Percentiles rank a stretch among this genome's conserved stretches.
Evolutionary conservation across 2,797 vertebrate genomes (phyloP).

Genomic region (Megaceryle alcyon): DNA sequence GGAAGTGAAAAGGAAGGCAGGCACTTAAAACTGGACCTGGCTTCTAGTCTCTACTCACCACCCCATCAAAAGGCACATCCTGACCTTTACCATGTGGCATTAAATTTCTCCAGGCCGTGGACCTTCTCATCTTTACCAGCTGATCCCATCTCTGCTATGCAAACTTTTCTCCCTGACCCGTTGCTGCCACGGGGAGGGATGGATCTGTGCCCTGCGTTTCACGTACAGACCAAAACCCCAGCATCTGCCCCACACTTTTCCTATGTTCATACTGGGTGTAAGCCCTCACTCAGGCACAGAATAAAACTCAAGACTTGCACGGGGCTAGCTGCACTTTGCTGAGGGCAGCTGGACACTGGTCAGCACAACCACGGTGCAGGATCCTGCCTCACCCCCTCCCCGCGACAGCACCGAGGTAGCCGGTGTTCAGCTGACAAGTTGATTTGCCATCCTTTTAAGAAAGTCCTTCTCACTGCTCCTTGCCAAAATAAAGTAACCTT

Average conservation of each 20-base stretch:
- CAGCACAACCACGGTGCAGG: background rate
- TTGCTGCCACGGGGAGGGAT: background rate
- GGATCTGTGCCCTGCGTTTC: background rate
- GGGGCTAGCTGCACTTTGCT: background rate
- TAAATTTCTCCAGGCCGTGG: background rate
- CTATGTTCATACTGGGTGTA: rapidly evolving
- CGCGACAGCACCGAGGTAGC: rapidly evolving
- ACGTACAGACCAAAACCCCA: rapidly evolving
- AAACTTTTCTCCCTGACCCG: background rate
- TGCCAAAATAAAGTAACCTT: constrained; percentile 21
- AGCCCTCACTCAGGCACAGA: background rate
- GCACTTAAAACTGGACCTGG: background rate
- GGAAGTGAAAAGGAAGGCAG: background rate
- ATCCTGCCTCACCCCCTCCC: background rate
- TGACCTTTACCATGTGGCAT: background rate
- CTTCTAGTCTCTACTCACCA: background rate
- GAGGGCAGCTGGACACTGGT: background rate
- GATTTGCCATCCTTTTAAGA: background rate
- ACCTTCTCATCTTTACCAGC: background rate
- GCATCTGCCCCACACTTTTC: background rate
- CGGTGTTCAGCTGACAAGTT: background rate
- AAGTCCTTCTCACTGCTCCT: background rate
- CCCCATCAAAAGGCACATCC: background rate
- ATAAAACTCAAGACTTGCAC: background rate
- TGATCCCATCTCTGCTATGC: background rate